These are phyloP conservation scores for Dendrolimus punctatus DNA, from an alignment of 1,140 invertebrate genomes.

Conservation along the genomic window DNA sequence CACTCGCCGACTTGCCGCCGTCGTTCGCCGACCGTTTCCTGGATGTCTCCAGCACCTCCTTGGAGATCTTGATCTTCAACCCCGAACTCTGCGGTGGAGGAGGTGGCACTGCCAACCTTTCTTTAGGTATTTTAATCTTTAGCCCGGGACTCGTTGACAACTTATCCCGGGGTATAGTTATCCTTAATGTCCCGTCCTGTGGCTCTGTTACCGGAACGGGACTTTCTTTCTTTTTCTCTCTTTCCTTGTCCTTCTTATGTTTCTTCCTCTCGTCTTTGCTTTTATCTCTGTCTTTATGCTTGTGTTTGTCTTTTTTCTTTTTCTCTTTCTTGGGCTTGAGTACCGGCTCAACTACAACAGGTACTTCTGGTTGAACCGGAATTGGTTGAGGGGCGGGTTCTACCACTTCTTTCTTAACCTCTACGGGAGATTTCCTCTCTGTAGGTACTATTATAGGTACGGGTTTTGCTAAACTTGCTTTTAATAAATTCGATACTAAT, in stretches of 20 bases:
- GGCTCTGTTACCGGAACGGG: slow-evolving; percentile 17
- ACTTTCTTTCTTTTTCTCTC: slow-evolving; percentile 40
- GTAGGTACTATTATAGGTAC: slow-evolving; percentile 49
- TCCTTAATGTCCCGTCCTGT: slow-evolving; percentile 38
- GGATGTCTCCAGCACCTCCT: slow-evolving; percentile 58
- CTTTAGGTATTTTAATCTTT: slow-evolving; percentile 68
- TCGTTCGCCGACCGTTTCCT: slow-evolving; percentile 33
- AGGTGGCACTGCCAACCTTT: slow-evolving; percentile 58
- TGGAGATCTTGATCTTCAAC: slow-evolving; percentile 67
- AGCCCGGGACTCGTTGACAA: slow-evolving; percentile 49
- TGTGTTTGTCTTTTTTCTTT: slow-evolving; percentile 71
- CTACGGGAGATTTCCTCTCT: slow-evolving; percentile 42
- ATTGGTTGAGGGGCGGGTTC: slow-evolving; percentile 12
- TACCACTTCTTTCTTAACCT: slow-evolving; percentile 38
- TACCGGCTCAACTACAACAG: slow-evolving; percentile 29
- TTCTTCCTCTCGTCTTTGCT: slow-evolving; percentile 62
- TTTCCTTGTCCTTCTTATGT: slow-evolving; percentile 67
- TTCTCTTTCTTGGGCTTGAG: slow-evolving; percentile 66
- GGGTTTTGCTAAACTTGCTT: slow-evolving; percentile 61
- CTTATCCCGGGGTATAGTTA: slow-evolving; percentile 62
- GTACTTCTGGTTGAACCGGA: slow-evolving; percentile 11
- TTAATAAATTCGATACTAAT: slow-evolving; percentile 62
- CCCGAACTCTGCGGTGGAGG: slow-evolving; percentile 48
- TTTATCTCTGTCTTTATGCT: slow-evolving; percentile 69
- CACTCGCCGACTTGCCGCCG: no score